phyloP scores from a whole-genome alignment of 2,888 invertebrate species.

The Himalopsyche anomala region DNA sequence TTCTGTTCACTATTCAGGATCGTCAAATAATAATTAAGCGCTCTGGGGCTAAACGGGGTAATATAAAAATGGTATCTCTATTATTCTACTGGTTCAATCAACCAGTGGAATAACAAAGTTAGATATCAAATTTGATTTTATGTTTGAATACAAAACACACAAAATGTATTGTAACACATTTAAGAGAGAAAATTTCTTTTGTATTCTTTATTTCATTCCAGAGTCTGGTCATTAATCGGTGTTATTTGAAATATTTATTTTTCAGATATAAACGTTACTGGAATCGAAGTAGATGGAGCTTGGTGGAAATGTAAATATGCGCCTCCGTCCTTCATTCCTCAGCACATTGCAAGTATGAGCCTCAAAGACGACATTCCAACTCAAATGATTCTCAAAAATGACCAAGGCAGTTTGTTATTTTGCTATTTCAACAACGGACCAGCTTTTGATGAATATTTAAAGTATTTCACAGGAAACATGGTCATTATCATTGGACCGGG shows the following conservation, averaged over 20 bases:
- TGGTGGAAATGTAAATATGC: constrained; percentile 90
- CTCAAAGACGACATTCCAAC: constrained; percentile 70
- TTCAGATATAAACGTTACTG: constrained; percentile 79
- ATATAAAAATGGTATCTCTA: too few relatives aligned
- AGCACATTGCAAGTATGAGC: constrained; percentile 75
- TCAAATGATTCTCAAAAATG: constrained; percentile 70
- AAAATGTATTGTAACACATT: too few relatives aligned
- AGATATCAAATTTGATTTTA: too few relatives aligned
- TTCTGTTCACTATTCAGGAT: too few relatives aligned
- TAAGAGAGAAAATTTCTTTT: too few relatives aligned
- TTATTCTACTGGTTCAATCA: too few relatives aligned
- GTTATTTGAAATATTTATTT: constrained; percentile 60
- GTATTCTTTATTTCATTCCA: too few relatives aligned
- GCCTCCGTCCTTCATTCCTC: constrained; percentile 82
- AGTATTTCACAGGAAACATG: constrained; percentile 79
- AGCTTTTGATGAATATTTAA: constrained; percentile 83
- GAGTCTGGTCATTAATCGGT: background rate
- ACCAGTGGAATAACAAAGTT: too few relatives aligned
- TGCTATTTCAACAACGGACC: constrained; percentile 87
- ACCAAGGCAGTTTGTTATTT: constrained; percentile 81
- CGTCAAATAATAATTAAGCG: too few relatives aligned
- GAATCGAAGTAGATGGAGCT: constrained; percentile 85
- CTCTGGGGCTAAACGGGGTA: too few relatives aligned
- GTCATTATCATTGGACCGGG: constrained; percentile 87
- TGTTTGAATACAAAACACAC: too few relatives aligned